Percentiles rank a stretch among this genome's conserved stretches.
phyloP scores from a whole-genome alignment of 2,113 vertebrate genomes.

The Malaclemys terrapin region DNA sequence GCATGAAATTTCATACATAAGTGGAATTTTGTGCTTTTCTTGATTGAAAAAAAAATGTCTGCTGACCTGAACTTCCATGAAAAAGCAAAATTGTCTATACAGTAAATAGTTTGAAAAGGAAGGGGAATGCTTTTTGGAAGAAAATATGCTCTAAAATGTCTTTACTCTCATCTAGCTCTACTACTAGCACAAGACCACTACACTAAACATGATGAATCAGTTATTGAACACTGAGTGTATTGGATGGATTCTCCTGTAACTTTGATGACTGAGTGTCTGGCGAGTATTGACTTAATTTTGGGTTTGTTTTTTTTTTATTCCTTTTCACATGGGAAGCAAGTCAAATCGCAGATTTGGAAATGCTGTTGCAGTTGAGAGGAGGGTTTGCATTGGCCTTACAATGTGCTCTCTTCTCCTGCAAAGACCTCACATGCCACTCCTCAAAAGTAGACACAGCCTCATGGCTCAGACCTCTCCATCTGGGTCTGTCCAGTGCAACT shows the following conservation, averaged over 20 bases:
- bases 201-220: neutral
- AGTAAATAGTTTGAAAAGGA: neutral
- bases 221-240: neutral
- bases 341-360: neutral
- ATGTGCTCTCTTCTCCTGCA: neutral
- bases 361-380: neutral
- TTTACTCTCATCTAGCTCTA: neutral
- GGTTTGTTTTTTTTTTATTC: neutral
- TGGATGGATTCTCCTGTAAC: neutral
- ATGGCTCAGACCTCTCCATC: neutral
- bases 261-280: neutral
- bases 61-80: neutral
- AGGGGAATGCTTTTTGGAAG: neutral
- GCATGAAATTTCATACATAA: neutral
- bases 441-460: neutral
- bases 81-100: neutral
- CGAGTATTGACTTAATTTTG: neutral
- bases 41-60: neutral
- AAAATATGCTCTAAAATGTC: neutral
- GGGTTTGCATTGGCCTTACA: neutral
- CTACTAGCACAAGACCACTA: neutral
- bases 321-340: neutral
- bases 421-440: neutral
- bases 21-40: neutral
- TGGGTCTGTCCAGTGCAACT: neutral